These are phyloP conservation scores for Periphyllus acericola DNA, from an alignment of 2,888 invertebrate species.

Conservation along the genomic window DNA sequence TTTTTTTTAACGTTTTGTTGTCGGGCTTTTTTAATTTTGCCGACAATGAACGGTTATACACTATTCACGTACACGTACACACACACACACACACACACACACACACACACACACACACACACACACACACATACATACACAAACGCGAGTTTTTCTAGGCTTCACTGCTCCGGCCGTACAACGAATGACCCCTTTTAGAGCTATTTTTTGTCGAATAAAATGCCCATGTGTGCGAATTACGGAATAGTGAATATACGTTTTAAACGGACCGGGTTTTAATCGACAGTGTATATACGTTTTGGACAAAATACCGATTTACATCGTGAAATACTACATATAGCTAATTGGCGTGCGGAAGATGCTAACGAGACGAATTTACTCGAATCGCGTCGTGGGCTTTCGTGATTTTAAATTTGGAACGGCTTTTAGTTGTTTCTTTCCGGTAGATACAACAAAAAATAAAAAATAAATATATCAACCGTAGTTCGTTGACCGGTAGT, in stretches of 20 bases:
- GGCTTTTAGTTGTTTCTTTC: slow-evolving; percentile 46
- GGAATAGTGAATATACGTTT: not conserved
- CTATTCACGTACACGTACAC: not conserved
- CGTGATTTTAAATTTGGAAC: slow-evolving; percentile 49
- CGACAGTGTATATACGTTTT: not conserved
- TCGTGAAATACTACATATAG: not conserved
- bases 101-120: not conserved
- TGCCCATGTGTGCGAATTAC: not conserved
- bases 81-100: not conserved
- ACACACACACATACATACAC: not conserved
- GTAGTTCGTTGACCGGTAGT: slow-evolving; percentile 52
- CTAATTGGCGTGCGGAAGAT: not conserved
- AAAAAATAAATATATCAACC: slow-evolving; percentile 19
- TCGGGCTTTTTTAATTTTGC: not conserved
- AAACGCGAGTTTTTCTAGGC: not conserved
- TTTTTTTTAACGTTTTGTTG: not conserved
- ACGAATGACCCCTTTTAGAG: not conserved
- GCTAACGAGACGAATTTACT: slow-evolving; percentile 30
- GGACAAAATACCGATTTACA: not conserved
- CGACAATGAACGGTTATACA: not conserved
- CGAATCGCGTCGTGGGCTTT: slow-evolving; percentile 9
- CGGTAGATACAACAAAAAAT: not conserved
- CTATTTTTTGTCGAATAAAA: not conserved
- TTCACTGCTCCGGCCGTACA: not conserved
- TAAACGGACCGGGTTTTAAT: not conserved